Base-by-base conservation (phyloP, 23 tunicate species). In the Trididemnum miniatum region DNA sequence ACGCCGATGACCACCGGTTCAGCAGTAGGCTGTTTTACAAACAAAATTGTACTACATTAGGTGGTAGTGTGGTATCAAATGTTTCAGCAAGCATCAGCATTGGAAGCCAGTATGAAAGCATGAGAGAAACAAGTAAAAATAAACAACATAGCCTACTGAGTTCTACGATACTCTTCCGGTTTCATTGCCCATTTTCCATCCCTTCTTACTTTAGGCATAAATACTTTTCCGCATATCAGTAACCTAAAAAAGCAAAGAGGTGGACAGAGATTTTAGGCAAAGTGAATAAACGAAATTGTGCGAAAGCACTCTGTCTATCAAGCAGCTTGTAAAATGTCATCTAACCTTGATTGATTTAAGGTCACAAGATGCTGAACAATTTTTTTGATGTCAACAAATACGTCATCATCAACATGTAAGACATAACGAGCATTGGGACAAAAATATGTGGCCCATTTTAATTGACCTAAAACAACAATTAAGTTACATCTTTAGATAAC, bases 381-480 rank as follows among this genome's bases (percentile, higher is more conserved):
- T n/a, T 54, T 40, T 1, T 71, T 30, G 69, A 95, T 52, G 51
- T 90, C 86, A 66, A 75, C 89, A 32, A 95, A 82, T 31, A 95
- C 99, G 80, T 95, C 99, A 83, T 95, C 99, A 51, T 95, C 99
- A 20, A 95, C 89, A 39, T 95, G 99, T 72, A 95, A 66, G 26
- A 72, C 80, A 73, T 59, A 91, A 22, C 54, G 59, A 27, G 96
- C 89, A 63, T 83, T 80, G 37, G 92, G 81, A 57, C 99, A 95
- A 65, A 80, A 90, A 57, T 82, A 78, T 23, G 92, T 90, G 30
- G 34, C 82, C 99, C 99, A 95, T 80, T 90, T 95, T 34, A 95
- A 80, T 36, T 95, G 99, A 35, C 99, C 99, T 86, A 66, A 1
- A 38, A 62, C n/a, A 62, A 62, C 4, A 18, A n/a, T 62, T 20